These are phyloP conservation scores for Mus spretus DNA, from an alignment of 2,797 vertebrate genomes.

Conservation along the genomic window DNA sequence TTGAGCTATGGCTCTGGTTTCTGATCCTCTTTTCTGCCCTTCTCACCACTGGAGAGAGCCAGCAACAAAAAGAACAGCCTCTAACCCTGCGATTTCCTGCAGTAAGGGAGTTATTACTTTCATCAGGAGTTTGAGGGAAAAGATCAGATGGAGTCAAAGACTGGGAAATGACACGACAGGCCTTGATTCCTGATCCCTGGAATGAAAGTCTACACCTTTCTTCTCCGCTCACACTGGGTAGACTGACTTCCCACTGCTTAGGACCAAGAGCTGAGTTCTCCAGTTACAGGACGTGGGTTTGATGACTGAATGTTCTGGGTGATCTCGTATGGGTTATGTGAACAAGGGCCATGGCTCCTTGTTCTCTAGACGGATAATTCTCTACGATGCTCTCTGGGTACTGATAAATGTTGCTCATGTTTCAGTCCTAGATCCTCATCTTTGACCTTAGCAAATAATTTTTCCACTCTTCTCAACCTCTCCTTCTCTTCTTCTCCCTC, in stretches of 20 bases:
- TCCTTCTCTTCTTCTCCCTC: neutral
- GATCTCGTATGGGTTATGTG: neutral
- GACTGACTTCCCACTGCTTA: neutral
- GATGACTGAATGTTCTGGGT: neutral
- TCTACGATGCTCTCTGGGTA: neutral
- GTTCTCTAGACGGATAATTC: neutral
- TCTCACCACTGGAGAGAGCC: neutral
- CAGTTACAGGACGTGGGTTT: neutral
- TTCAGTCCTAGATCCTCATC: neutral
- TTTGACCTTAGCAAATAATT: neutral
- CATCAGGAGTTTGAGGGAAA: neutral
- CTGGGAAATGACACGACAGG: slow-evolving; percentile 4
- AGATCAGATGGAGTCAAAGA: neutral
- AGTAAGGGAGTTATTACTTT: neutral
- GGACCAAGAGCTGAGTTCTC: neutral
- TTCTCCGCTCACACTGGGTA: neutral
- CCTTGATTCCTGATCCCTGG: neutral
- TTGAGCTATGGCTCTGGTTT: neutral
- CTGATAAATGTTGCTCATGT: neutral
- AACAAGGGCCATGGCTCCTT: neutral
- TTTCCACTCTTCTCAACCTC: neutral
- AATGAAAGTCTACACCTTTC: neutral
- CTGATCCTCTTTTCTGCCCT: neutral
- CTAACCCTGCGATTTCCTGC: neutral
- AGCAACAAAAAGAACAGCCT: neutral